Base-by-base conservation (phyloP, 2,888 invertebrate species). In the Cepaea hortensis region DNA sequence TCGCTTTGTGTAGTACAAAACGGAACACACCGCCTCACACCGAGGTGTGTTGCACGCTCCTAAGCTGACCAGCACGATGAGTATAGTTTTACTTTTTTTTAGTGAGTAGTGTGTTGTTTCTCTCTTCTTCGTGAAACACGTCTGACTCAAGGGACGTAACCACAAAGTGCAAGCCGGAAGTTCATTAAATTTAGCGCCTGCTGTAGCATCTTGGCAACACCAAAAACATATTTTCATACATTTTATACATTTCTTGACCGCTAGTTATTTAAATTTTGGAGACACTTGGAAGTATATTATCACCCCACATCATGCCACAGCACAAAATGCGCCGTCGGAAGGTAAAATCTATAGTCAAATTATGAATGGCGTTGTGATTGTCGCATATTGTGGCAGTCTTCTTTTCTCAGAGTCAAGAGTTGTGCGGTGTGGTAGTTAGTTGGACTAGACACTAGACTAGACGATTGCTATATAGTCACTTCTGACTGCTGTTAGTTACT, bases 111-210 rank as follows among this genome's bases (percentile, higher is more conserved):
- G 35, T 35, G 35, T 6, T 55, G 6, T 55, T 55, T 11, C 55
- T 11, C 55, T 55, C 55, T 11, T 55, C 55, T 55, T 55, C 55
- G 7, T 55, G 55, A 55, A 55, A 55, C 55, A 55, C 55, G 7
- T 15, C n/a, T 15, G n/a, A 7, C 5, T 15, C 15, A 82, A 61
- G 82, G 82, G 82, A 18, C 18, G 72, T 72, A 70, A 82, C 82
- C 18, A 35, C 61, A 18, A 11, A 20, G 23, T 11, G 35, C 62
- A 13, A 62, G 35, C 77, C 85, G 85, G 85, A 85, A 85, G 85
- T 85, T 85, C 84, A 85, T 79, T 84, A 85, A 79, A 85, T 85
- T 85, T 85, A 85, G 85, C 85, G 85, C 85, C 85, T 77, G 72
- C 50, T 13, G 50, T 15, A 55, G 72, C 72, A 61, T 23, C n/a